Evolutionary conservation across 2,888 invertebrate genomes (phyloP).

Genomic region (Hypomecis punctinalis): DNA sequence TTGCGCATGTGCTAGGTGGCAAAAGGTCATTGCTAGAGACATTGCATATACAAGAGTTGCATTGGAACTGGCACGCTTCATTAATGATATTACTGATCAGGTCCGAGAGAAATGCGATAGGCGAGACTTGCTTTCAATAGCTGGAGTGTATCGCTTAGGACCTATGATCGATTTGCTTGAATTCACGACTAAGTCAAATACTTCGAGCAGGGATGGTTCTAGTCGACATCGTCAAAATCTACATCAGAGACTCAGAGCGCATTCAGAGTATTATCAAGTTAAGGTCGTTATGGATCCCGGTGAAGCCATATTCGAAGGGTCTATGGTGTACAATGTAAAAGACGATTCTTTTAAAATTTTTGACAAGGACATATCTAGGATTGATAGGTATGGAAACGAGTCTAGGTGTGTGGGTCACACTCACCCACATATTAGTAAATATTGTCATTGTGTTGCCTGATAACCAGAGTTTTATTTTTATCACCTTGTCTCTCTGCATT

Average conservation of each 20-base stretch:
- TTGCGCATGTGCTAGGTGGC: constrained; percentile 55
- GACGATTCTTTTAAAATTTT: constrained; percentile 23
- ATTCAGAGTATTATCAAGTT: constrained; percentile 46
- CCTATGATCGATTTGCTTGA: constrained; percentile 2
- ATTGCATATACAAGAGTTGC: constrained; percentile 33
- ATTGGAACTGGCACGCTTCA: constrained; percentile 37
- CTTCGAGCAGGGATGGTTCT: background rate
- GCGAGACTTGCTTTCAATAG: constrained; percentile 39
- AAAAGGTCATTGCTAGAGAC: constrained; percentile 35
- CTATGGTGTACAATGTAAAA: constrained; percentile 31
- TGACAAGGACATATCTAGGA: constrained; percentile 38
- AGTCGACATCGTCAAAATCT: background rate
- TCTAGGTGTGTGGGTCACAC: constrained; percentile 91
- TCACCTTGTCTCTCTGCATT: too few relatives aligned
- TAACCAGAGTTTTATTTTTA: background rate
- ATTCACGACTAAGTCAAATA: background rate
- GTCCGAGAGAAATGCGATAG: constrained; percentile 44
- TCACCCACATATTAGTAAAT: constrained; percentile 91
- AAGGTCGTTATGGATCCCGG: constrained; percentile 38
- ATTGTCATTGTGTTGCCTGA: constrained; percentile 88
- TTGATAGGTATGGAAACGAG: constrained; percentile 89
- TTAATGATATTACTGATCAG: constrained; percentile 46
- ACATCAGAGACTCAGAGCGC: background rate
- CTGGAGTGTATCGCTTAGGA: constrained; percentile 45
- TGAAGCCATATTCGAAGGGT: constrained; percentile 37